phyloP scores from a whole-genome alignment of 2,888 invertebrate species.

The Chirona hameri region DNA sequence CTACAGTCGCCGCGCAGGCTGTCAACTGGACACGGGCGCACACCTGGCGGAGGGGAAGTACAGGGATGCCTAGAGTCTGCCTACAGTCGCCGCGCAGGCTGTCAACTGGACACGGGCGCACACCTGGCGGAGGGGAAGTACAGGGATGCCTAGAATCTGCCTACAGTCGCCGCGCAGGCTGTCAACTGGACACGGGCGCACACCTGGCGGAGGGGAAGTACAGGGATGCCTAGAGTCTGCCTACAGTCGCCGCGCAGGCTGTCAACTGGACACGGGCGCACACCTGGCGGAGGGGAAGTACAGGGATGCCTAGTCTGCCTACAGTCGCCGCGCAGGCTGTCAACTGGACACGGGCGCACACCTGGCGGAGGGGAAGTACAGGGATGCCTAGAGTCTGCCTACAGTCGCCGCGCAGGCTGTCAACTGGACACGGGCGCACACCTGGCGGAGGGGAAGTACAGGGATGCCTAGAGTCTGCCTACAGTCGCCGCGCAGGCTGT shows the following conservation, averaged over 20 bases:
- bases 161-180: slow-evolving; percentile 60
- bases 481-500: slow-evolving; percentile 64
- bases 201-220: slow-evolving; percentile 58
- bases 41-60: slow-evolving; percentile 58
- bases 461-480: too few relatives aligned
- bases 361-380: slow-evolving; percentile 50
- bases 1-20: slow-evolving; percentile 60
- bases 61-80: too few relatives aligned
- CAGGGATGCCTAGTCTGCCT: too few relatives aligned
- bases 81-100: slow-evolving; percentile 60
- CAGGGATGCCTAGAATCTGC: too few relatives aligned
- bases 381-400: too few relatives aligned
- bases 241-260: slow-evolving; percentile 60
- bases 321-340: slow-evolving; percentile 64
- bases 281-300: slow-evolving; percentile 58
- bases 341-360: slow-evolving; percentile 98
- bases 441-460: slow-evolving; percentile 50
- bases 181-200: slow-evolving; percentile 95
- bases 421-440: slow-evolving; percentile 98
- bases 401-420: slow-evolving; percentile 64
- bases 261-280: slow-evolving; percentile 95
- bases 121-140: slow-evolving; percentile 58
- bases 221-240: too few relatives aligned
- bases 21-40: slow-evolving; percentile 95
- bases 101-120: slow-evolving; percentile 95